Evolutionary conservation across 1,140 invertebrate genomes (phyloP).

Genomic region (Macrotrachela quadricornifera): DNA sequence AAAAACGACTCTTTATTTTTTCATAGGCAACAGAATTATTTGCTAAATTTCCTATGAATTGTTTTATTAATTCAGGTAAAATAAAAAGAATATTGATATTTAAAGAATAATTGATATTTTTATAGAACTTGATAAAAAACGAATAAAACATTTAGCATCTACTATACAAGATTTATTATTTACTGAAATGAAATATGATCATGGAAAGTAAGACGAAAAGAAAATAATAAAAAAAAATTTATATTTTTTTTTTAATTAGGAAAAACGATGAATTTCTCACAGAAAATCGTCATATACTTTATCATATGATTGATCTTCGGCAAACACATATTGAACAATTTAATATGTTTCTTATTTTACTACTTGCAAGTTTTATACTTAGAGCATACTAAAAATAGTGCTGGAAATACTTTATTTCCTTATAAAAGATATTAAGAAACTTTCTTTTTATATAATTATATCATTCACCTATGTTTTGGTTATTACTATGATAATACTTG

Average conservation of each 20-base stretch:
- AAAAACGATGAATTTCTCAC: neutral
- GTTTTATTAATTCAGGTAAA: slow-evolving; percentile 18
- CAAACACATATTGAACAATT: slow-evolving; percentile 13
- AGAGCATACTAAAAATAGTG: too few species aligned
- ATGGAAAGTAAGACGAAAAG: too few species aligned
- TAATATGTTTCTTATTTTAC: slow-evolving; percentile 24
- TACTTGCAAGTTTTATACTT: slow-evolving; percentile 20
- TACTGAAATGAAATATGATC: too few species aligned
- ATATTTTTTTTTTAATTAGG: too few species aligned
- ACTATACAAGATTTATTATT: too few species aligned
- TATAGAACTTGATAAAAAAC: slow-evolving; percentile 14
- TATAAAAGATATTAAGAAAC: too few species aligned
- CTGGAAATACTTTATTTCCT: too few species aligned
- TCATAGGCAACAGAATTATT: slow-evolving; percentile 17
- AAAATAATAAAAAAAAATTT: too few species aligned
- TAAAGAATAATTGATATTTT: too few species aligned
- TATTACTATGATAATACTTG: too few species aligned
- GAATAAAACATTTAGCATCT: slow-evolving; percentile 9
- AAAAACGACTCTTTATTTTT: neutral
- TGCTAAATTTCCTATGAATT: slow-evolving; percentile 19
- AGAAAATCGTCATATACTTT: neutral
- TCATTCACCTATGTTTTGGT: too few species aligned
- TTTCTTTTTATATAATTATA: too few species aligned
- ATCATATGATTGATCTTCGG: slow-evolving; percentile 1
- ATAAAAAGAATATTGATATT: neutral